Evolutionary conservation across 2,888 invertebrate genomes (phyloP).

Genomic region (Eumerus sabulonum): DNA sequence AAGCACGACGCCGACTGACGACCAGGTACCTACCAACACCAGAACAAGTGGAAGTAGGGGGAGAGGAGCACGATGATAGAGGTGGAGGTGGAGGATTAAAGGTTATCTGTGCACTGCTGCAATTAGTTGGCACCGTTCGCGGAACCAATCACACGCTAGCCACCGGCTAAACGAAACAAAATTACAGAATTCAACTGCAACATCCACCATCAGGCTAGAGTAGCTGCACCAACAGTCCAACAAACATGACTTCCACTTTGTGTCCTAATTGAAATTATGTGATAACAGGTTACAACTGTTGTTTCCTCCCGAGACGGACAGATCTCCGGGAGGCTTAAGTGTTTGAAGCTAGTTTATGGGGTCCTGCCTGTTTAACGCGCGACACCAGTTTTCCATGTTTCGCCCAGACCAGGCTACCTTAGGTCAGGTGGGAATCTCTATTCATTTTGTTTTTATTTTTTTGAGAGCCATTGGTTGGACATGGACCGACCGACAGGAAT

Average conservation of each 20-base stretch:
- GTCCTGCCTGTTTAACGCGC: constrained; percentile 65
- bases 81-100: constrained; percentile 63
- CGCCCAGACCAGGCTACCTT: constrained; percentile 36
- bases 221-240: constrained; percentile 45
- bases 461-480: constrained; percentile 39
- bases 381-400: constrained; percentile 67
- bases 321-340: constrained; percentile 57
- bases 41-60: constrained; percentile 4
- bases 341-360: constrained; percentile 65
- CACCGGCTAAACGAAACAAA: constrained; percentile 48
- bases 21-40: constrained; percentile 5
- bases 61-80: constrained; percentile 15
- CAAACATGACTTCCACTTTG: constrained; percentile 68
- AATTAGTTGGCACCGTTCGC: constrained; percentile 69
- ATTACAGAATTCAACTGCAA: constrained; percentile 6
- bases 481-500: constrained; percentile 55
- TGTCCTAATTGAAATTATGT: constrained; percentile 69
- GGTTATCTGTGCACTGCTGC: constrained; percentile 68
- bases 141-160: constrained; percentile 68
- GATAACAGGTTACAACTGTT: constrained; percentile 69
- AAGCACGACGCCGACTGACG: constrained; percentile 70
- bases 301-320: constrained; percentile 32
- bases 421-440: constrained; percentile 53
- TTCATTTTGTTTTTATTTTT: constrained; percentile 4
- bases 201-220: neutral